Conservation (phyloP, 2,113 vertebrate species). For the Hoplias malabaricus region DNA sequence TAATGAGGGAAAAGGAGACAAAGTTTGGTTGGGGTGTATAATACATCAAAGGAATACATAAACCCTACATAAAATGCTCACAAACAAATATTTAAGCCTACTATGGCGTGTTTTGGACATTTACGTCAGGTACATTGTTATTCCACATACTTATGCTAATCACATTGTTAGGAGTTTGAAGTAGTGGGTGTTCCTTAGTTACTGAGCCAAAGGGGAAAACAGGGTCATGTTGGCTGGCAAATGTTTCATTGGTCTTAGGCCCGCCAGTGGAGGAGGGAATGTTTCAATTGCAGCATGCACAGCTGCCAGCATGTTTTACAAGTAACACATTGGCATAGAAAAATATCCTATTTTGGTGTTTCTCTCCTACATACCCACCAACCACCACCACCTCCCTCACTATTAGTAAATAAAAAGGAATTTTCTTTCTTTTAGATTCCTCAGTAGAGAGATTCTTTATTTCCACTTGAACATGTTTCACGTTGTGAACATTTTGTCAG, state of each 20-base stretch:
- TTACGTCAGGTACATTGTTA: not conserved
- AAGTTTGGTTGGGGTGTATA: conserved; percentile 21
- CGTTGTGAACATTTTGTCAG: conserved; percentile 60
- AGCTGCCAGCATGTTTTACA: conserved; percentile 72
- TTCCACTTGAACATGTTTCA: conserved; percentile 60
- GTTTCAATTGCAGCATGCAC: conserved; percentile 69
- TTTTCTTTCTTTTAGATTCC: conserved; percentile 63
- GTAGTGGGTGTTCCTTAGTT: conserved; percentile 14
- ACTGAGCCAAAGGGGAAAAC: not conserved
- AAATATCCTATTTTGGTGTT: conserved; percentile 67
- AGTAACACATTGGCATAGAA: conserved; percentile 65
- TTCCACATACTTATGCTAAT: not conserved
- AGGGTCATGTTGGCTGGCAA: conserved; percentile 50
- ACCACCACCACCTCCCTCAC: conserved; percentile 42
- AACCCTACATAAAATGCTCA: not conserved
- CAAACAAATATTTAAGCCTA: not conserved
- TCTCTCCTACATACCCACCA: conserved; percentile 58
- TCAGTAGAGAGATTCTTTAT: conserved; percentile 34
- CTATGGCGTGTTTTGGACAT: not conserved
- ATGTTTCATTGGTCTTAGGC: conserved; percentile 53
- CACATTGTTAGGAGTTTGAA: not conserved
- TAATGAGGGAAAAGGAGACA: conserved; percentile 63
- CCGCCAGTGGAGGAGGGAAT: conserved; percentile 62
- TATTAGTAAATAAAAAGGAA: conserved; percentile 52
- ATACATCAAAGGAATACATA: conserved; percentile 6